A percentile compares a stretch with the other conserved stretches of the same genome.
Conservation (phyloP, 2,888 invertebrate genomes). For the Luffia ferchaultella region DNA sequence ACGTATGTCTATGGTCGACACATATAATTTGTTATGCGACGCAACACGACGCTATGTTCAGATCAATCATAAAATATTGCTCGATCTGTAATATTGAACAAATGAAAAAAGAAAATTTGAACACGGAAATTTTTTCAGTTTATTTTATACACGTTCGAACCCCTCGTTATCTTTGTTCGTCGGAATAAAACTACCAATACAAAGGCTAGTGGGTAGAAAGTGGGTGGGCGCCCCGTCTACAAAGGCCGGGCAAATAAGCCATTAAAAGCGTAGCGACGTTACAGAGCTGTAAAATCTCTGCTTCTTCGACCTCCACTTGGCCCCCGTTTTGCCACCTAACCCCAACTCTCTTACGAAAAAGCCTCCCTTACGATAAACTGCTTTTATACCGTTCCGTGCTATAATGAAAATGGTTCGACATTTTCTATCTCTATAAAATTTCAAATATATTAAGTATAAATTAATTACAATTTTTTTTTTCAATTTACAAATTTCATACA, state of each 20-base stretch:
- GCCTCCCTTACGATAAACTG: conserved; percentile 2
- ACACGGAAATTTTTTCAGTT: no score
- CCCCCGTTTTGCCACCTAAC: conserved; percentile 27
- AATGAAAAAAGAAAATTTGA: no score
- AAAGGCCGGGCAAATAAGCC: conserved; percentile 62
- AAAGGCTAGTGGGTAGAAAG: conserved; percentile 30
- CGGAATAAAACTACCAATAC: conserved; percentile 53
- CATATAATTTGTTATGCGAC: no score
- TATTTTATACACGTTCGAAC: no score
- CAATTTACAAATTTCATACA: no score
- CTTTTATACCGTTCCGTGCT: conserved; percentile 21
- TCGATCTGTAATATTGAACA: no score
- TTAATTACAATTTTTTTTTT: no score
- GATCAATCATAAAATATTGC: no score
- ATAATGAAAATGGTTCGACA: conserved; percentile 59
- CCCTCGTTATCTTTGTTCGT: conserved; percentile 36
- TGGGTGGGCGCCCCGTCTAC: conserved; percentile 13
- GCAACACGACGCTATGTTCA: no score
- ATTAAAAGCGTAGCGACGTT: conserved; percentile 61
- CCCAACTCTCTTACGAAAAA: conserved; percentile 15
- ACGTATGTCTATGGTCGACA: no score
- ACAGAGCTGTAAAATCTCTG: conserved; percentile 62
- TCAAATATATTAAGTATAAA: no score
- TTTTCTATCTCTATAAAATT: conserved; percentile 35
- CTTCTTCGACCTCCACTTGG: conserved; percentile 47